These are phyloP conservation scores for Melanotus villosus DNA, from an alignment of 2,888 invertebrate species.

Conservation along the genomic window DNA sequence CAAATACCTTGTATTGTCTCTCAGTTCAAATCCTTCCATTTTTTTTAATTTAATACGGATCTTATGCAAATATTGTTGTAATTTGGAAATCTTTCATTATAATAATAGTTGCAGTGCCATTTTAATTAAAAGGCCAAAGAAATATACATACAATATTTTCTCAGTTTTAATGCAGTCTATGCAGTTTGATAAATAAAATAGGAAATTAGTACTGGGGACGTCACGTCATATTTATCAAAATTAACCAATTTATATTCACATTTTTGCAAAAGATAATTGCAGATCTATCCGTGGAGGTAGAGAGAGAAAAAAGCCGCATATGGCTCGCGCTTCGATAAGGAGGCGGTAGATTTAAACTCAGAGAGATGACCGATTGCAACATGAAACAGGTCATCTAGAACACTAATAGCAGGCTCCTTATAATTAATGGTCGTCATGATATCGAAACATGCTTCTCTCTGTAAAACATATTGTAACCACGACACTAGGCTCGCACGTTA, in stretches of 20 bases:
- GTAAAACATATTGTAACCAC: slow-evolving; percentile 40
- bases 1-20: no score
- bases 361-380: slow-evolving; percentile 52
- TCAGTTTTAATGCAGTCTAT: no score
- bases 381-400: slow-evolving; percentile 57
- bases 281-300: slow-evolving; percentile 13
- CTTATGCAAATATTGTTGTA: no score
- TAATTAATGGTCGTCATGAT: slow-evolving; percentile 57
- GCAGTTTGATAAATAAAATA: no score
- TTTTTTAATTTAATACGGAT: no score
- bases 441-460: slow-evolving; percentile 53
- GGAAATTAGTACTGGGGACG: no score
- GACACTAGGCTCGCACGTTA: slow-evolving; percentile 45
- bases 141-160: no score
- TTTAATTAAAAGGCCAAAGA: no score
- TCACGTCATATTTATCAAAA: no score
- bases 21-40: no score
- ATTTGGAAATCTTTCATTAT: no score
- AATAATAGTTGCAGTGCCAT: no score
- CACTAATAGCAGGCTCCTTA: slow-evolving; percentile 55
- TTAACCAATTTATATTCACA: not conserved
- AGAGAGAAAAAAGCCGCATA: slow-evolving; percentile 39
- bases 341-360: slow-evolving; percentile 55
- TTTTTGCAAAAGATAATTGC: not conserved
- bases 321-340: slow-evolving; percentile 47